phyloP scores from a whole-genome alignment of 2,113 vertebrate species.

The Xiphophorus maculatus region DNA sequence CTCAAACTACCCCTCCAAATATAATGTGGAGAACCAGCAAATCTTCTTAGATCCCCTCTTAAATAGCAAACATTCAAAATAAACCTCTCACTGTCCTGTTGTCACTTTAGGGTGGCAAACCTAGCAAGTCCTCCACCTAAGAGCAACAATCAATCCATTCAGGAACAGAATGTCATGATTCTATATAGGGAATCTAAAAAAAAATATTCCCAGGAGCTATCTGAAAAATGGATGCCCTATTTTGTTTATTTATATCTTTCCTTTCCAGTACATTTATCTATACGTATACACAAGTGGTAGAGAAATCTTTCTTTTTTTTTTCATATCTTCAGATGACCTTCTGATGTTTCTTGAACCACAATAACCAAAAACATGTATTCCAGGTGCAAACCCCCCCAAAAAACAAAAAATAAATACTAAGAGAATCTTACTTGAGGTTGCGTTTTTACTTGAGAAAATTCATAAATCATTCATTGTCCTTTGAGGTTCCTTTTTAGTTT shows the following conservation, averaged over 20 bases:
- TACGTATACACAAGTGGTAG: not conserved
- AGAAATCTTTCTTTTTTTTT: not conserved
- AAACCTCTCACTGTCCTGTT: not conserved
- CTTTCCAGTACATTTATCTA: not conserved
- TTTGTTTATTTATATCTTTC: not conserved
- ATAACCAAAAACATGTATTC: not conserved
- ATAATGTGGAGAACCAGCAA: too few species aligned
- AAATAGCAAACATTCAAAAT: not conserved
- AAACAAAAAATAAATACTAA: not conserved
- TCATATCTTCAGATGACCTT: not conserved
- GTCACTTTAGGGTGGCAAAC: not conserved
- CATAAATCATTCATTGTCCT: slow-evolving; percentile 1
- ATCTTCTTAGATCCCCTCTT: not conserved
- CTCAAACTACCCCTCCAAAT: not conserved
- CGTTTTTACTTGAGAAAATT: not conserved
- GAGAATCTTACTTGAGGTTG: not conserved
- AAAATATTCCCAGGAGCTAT: not conserved
- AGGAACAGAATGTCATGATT: not conserved
- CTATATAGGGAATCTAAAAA: not conserved
- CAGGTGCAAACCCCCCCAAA: not conserved
- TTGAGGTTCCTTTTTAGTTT: not conserved
- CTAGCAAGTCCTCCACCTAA: not conserved
- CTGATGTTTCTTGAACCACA: not conserved
- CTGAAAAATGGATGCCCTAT: not conserved
- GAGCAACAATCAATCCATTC: not conserved